Percentiles rank a stretch among this genome's conserved stretches.
phyloP scores from a whole-genome alignment of 2,888 invertebrate species.

The Chouioia cunea region DNA sequence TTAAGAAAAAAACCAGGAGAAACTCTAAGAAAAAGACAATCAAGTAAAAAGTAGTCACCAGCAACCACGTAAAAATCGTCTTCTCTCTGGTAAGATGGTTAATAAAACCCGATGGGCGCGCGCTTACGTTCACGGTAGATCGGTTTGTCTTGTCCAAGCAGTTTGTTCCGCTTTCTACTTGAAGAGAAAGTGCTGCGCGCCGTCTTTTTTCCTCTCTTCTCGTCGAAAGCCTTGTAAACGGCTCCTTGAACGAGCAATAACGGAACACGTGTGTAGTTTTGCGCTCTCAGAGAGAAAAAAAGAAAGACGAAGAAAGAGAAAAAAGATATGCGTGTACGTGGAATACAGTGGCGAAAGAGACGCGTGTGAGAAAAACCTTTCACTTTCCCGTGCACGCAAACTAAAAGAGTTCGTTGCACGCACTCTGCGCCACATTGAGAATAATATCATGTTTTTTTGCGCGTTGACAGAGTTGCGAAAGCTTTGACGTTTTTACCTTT shows the following conservation, averaged over 20 bases:
- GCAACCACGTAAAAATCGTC: no score
- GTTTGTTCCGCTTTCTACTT: conserved; percentile 48
- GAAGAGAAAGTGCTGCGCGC: conserved; percentile 42
- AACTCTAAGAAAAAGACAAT: background rate
- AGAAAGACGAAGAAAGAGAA: background rate
- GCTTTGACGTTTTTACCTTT: background rate
- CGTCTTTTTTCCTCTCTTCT: conserved; percentile 27
- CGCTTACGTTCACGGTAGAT: conserved; percentile 19
- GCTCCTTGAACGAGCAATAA: conserved; percentile 3
- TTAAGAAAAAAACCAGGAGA: background rate
- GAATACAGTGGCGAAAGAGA: background rate
- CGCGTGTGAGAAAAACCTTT: conserved; percentile 31
- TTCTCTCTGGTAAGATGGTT: no score
- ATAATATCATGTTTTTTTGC: conserved; percentile 6
- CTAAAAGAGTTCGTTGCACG: conserved; percentile 2
- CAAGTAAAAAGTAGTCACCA: background rate
- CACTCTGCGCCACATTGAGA: conserved; percentile 1
- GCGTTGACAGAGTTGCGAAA: background rate
- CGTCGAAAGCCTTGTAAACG: background rate
- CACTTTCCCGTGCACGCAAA: conserved; percentile 30
- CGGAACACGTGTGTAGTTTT: background rate
- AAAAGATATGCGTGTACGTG: no score
- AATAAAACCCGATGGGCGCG: background rate
- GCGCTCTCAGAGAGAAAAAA: background rate
- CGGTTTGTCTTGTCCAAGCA: conserved; percentile 19